These are phyloP conservation scores for Dicrostonyx torquatus DNA, from an alignment of 2,797 vertebrate genomes.

Conservation along the genomic window DNA sequence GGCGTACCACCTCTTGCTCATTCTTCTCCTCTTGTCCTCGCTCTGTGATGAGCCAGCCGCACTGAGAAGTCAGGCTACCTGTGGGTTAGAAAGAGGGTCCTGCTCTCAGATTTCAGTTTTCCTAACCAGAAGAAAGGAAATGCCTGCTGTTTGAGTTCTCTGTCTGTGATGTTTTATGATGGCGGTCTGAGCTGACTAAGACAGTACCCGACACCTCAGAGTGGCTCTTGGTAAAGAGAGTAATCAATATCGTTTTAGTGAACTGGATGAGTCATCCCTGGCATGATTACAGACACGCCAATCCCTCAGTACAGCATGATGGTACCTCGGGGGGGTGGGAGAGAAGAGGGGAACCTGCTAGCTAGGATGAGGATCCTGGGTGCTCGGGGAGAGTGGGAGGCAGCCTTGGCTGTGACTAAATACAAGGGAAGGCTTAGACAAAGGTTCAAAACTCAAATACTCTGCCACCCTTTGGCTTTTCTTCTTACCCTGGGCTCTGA, in stretches of 20 bases:
- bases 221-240: neutral
- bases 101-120: neutral
- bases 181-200: neutral
- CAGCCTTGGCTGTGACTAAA: neutral
- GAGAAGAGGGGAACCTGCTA: neutral
- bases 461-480: neutral
- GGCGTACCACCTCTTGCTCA: neutral
- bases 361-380: neutral
- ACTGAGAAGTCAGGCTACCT: neutral
- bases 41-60: neutral
- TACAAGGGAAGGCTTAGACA: neutral
- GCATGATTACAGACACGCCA: neutral
- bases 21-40: neutral
- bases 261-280: conserved; percentile 26
- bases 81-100: neutral
- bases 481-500: neutral
- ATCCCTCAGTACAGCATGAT: neutral
- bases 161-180: neutral
- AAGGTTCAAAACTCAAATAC: neutral
- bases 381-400: neutral
- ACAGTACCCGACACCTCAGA: neutral
- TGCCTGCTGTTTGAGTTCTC: neutral
- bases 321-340: neutral
- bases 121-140: neutral
- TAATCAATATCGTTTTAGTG: conserved; percentile 34